A percentile compares a stretch with the other conserved stretches of the same genome.
These are phyloP conservation scores for Seriola rivoliana DNA, from an alignment of 2,113 vertebrate species.

Conservation along the genomic window DNA sequence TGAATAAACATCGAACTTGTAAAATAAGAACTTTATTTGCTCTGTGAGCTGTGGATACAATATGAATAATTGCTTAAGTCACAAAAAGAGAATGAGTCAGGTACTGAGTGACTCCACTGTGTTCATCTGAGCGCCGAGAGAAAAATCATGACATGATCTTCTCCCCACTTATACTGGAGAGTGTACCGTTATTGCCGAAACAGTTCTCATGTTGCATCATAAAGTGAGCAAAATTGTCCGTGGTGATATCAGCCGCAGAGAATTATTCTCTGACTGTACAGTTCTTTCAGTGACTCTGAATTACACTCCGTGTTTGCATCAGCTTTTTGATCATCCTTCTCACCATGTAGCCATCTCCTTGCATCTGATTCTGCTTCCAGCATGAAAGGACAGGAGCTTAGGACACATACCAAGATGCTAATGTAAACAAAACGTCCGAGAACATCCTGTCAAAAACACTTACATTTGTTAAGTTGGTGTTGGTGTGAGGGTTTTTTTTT, in stretches of 20 bases:
- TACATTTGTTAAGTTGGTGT: neutral
- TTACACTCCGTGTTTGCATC: slow-evolving; percentile 61
- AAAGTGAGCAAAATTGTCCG: slow-evolving; percentile 49
- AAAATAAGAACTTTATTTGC: neutral
- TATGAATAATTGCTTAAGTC: neutral
- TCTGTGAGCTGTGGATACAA: neutral
- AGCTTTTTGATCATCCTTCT: slow-evolving; percentile 67
- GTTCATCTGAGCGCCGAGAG: neutral
- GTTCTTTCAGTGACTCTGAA: slow-evolving; percentile 47
- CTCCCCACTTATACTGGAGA: slow-evolving; percentile 8
- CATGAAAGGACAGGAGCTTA: slow-evolving; percentile 22
- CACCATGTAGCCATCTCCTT: slow-evolving; percentile 37
- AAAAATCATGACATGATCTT: slow-evolving; percentile 6
- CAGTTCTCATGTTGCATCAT: slow-evolving; percentile 67
- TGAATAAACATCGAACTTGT: neutral
- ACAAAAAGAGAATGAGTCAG: neutral
- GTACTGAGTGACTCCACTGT: neutral
- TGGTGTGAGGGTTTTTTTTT: neutral
- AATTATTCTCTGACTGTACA: slow-evolving; percentile 53
- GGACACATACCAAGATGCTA: slow-evolving; percentile 15
- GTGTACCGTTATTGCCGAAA: slow-evolving; percentile 60
- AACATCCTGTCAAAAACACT: slow-evolving; percentile 27
- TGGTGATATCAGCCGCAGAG: slow-evolving; percentile 41
- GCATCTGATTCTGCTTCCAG: slow-evolving; percentile 29
- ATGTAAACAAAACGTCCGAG: slow-evolving; percentile 8